Evolutionary conservation across 2,797 vertebrate genomes (phyloP), one percentile per base, ranked within the genome.

Genomic region (Nyctibius grandis): DNA sequence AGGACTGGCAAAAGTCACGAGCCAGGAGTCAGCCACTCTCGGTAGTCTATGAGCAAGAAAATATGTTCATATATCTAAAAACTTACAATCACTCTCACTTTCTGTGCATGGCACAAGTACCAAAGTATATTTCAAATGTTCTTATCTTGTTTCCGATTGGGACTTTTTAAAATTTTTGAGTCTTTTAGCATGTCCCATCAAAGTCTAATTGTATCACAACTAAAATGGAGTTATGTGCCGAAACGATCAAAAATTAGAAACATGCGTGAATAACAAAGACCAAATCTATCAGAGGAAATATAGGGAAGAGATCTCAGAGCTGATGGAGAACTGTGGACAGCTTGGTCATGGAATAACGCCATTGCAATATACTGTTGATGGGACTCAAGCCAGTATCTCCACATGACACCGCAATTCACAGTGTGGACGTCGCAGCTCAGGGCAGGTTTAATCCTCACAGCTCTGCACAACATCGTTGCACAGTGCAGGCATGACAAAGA

Each of bases 401-500:
- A 0, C 1, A 0, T 1, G n/a, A 64, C 47, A 5, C 29, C 60
- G 65, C 45, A 59, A 67, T 14, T 15, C 31, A 31, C 33, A 16
- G 17, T 1, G 33, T 67, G 77, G 61, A 84, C 1, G 0, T 19
- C 84, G 57, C 38, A 87, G 74, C 74, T 87, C 60, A 64, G 77
- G 70, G 34, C 45, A 45, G 45, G 29, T 89, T 75, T 47, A 56
- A 88, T 75, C 79, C 50, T 31, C 7, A 0, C 69, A 59, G 40
- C 53, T 54, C 53, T 81, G 69, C 36, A 64, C 26, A 50, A 64
- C 73, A 40, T 31, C 65, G 20, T 2, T 86, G 61, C 69, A 47
- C n/a, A 54, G 36, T 15, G 14, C 29, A 63, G 77, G 44, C 15
- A 1, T 29, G 31, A 13, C 69, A 77, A 59, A 80, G 28, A 64